Evolutionary conservation across 2,888 invertebrate species (phyloP).

Genomic region (Callosobruchus maculatus): DNA sequence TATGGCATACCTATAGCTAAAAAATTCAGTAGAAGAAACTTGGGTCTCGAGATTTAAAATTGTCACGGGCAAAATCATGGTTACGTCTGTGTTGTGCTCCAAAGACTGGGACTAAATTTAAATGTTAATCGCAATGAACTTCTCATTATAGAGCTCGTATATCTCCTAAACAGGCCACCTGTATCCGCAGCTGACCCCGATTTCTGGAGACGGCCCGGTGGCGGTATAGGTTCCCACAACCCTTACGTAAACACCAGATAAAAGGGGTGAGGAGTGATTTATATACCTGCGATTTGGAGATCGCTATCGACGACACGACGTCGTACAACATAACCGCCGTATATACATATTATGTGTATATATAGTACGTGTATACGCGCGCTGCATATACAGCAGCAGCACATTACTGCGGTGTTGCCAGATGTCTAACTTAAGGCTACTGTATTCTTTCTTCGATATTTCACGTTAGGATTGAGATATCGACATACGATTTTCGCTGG

Average conservation of each 20-base stretch:
- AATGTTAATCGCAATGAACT: not conserved
- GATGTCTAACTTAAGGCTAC: too few species aligned
- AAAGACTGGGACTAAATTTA: too few species aligned
- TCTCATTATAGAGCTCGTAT: not conserved
- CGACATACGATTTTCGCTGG: too few species aligned
- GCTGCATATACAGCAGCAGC: not conserved
- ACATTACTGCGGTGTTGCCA: not conserved
- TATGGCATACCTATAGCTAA: too few species aligned
- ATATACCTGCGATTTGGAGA: constrained; percentile 26
- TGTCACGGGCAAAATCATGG: too few species aligned
- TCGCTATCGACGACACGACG: constrained; percentile 16
- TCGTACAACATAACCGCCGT: not conserved
- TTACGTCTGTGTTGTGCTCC: too few species aligned
- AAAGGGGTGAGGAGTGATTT: constrained; percentile 23
- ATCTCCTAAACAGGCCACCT: not conserved
- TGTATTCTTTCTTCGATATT: too few species aligned
- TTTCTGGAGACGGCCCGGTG: not conserved
- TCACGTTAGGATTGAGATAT: too few species aligned
- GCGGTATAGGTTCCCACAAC: constrained; percentile 12
- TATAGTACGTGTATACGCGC: not conserved
- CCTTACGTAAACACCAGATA: constrained; percentile 12
- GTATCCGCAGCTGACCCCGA: not conserved
- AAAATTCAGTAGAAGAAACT: too few species aligned
- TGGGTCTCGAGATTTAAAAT: too few species aligned
- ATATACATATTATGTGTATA: constrained; percentile 8